Evolutionary conservation across 1,140 invertebrate genomes (phyloP), one percentile per base, ranked within the genome.

Genomic region (Zaprionus nigranus): DNA sequence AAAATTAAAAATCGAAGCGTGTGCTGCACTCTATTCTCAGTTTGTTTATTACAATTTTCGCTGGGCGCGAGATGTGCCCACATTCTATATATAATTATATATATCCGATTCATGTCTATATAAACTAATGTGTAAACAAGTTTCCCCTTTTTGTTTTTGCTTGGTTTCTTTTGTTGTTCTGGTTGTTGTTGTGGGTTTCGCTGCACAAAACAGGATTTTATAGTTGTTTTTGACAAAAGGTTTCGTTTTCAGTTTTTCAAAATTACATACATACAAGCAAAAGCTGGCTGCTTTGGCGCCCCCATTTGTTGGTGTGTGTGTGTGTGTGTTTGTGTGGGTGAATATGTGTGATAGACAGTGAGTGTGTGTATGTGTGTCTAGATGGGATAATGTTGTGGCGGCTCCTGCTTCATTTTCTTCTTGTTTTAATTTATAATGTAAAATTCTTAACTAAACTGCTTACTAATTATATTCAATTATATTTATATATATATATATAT

Each of bases 1-100:
- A 90, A 90, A 90, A 90, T 90, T 90, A 90, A 90, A 90, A 90
- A 90, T 90, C 85, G 85, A 90, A 90, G 85, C 85, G 85, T 90
- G 86, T 90, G 82, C 85, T 90, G 84, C 84, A 87, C 84, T 90
- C 84, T 90, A 85, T 83, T 64, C 81, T 81, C 78, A 69, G 72
- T 65, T 84, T 84, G 74, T 75, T 81, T 85, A 74, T 81, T 84
- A 78, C 83, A 86, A 87, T 81, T 90, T 88, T 75, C 67, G 74
- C 85, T 58, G 59, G 61, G 65, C 61, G 59, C 69, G 56, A 73
- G 46, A 65, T 57, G 73, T 76, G 68, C 69, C 60, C 73, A 71
- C 67, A 64, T 59, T 70, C 36, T 70, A 81, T 72, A 82, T 76
- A 62, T 74, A 74, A 81, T 43, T 66, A 68, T 75, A 76, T 74